Base-by-base conservation (phyloP, 2,797 vertebrate species). In the Gadopsis bispinosus region DNA sequence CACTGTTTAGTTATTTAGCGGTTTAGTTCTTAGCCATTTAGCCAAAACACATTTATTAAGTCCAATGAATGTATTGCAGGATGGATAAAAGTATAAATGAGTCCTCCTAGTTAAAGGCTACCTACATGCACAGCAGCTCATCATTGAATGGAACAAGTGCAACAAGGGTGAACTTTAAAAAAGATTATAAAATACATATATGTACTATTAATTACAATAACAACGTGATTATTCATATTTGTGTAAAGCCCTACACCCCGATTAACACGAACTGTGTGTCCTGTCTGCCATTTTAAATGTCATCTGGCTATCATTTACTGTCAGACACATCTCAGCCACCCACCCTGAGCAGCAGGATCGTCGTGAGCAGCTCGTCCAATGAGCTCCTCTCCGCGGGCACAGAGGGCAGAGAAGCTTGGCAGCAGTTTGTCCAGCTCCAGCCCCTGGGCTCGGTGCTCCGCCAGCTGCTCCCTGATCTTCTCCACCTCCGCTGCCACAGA, bases 401-500 rank as follows among this genome's bases (percentile, higher is more conserved):
- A 98, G 37, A 99, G 96, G 3, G 97, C 97, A 20, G 97, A 97
- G 56, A 99, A 99, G 85, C 97, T 98, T 0, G 98, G 98, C 90
- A 99, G 96, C 83, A 99, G 96, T 77, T 99, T 99, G 93, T 99
- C 98, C 88, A 99, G 95, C 91, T 99, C 98, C 95, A 99, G 85
- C 0, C 96, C 94, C 45, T 97, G 93, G 1, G 94, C 94, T 22
- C 98, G 97, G 82, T 99, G 99, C 60, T 99, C 98, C 0, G 94
- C 94, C 92, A 99, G 96, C 93, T 99, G 98, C 91, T 99, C 98
- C 54, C 98, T 94, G 94, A 99, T 99, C 94, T 99, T 99, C 3
- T 99, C 98, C 10, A 99, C 98, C 94, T 99, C 98, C 0, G 98
- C 98, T 0, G 98, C 98, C 88, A 99, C 98, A 0, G 96, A 95